phyloP scores from a whole-genome alignment of 2,888 invertebrate species.

The Pyrochroa serraticornis region DNA sequence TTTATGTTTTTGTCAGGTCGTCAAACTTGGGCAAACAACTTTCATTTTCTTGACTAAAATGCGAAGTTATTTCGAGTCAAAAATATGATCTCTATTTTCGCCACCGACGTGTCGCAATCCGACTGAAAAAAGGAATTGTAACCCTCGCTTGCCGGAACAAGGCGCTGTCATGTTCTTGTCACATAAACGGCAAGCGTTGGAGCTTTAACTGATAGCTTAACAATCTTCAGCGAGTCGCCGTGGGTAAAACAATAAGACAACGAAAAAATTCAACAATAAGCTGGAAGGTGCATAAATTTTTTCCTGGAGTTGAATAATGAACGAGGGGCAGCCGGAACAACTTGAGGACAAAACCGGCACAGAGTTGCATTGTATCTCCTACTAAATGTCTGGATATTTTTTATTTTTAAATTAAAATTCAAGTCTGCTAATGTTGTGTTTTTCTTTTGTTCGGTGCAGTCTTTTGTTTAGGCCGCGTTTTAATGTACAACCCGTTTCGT shows the following conservation, averaged over 20 bases:
- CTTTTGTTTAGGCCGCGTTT: conserved; percentile 52
- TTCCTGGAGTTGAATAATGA: too few species aligned
- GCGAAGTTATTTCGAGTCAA: too few species aligned
- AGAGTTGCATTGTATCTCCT: neutral
- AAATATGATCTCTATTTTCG: too few species aligned
- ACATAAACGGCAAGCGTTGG: conserved; percentile 14
- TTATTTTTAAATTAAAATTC: conserved; percentile 22
- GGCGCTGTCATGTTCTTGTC: conserved; percentile 13
- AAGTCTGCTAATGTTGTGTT: conserved; percentile 37
- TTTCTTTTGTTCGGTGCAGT: conserved; percentile 49
- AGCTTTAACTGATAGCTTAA: conserved; percentile 15
- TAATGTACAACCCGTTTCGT: conserved; percentile 46
- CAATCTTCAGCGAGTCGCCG: conserved; percentile 4
- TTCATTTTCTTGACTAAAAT: too few species aligned
- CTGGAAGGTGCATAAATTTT: neutral
- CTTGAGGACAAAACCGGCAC: too few species aligned
- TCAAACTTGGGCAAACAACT: too few species aligned
- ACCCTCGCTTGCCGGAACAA: neutral
- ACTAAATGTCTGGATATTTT: conserved; percentile 13
- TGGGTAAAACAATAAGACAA: too few species aligned
- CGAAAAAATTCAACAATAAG: neutral
- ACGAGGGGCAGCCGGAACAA: too few species aligned
- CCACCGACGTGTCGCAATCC: too few species aligned
- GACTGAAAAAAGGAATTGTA: too few species aligned
- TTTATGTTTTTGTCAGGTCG: too few species aligned